Evolutionary conservation across 1,140 invertebrate genomes (phyloP).

Genomic region (Matsumurasca onukii): DNA sequence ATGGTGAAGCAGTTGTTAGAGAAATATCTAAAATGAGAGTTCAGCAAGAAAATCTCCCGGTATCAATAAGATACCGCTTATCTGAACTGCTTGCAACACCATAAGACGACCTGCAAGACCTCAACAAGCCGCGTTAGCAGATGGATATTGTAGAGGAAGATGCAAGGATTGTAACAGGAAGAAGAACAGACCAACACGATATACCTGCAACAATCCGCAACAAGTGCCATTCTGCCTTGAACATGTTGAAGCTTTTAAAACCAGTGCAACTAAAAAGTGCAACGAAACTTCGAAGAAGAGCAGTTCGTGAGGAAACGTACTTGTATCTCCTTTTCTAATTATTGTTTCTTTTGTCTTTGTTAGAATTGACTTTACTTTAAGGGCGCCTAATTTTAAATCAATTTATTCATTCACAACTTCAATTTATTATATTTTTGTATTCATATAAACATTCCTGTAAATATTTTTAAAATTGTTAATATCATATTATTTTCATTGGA

Average conservation of each 20-base stretch:
- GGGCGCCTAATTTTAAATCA: neutral
- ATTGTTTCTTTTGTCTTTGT: neutral
- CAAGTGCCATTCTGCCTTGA: neutral
- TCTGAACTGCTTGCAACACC: neutral
- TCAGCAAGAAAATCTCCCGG: neutral
- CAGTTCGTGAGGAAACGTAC: neutral
- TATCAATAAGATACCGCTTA: neutral
- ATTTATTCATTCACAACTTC: neutral
- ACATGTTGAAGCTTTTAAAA: neutral
- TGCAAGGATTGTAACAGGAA: neutral
- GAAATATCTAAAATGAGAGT: neutral
- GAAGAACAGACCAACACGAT: constrained; percentile 7
- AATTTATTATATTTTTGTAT: too few species aligned
- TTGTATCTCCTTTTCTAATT: neutral
- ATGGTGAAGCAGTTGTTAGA: neutral
- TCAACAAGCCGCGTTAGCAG: neutral
- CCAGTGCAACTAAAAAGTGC: neutral
- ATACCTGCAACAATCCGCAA: neutral
- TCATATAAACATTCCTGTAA: too few species aligned
- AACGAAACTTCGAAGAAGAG: neutral
- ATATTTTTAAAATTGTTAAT: too few species aligned
- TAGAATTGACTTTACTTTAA: neutral
- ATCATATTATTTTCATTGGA: neutral
- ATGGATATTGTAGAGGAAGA: neutral
- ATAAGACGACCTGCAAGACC: neutral